These are phyloP conservation scores for Passer domesticus DNA, from an alignment of 2,113 vertebrate genomes.

Conservation along the genomic window DNA sequence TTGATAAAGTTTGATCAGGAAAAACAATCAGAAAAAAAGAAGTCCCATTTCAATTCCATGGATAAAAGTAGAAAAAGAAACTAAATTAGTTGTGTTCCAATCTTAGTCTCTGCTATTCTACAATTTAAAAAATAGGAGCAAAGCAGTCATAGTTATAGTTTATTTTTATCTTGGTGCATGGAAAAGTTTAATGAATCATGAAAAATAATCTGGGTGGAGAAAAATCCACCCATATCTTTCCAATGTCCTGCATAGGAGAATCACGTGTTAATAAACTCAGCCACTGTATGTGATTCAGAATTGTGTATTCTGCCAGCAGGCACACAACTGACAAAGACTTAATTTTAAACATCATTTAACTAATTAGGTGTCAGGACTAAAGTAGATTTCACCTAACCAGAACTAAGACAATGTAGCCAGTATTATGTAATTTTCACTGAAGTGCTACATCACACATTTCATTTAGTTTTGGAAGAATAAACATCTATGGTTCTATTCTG, in stretches of 20 bases:
- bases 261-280: conserved; percentile 14
- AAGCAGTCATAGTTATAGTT: not conserved
- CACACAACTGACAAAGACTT: not conserved
- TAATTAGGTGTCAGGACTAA: not conserved
- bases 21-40: not conserved
- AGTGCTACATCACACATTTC: not conserved
- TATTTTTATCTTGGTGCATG: conserved; percentile 49
- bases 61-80: not conserved
- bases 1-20: not conserved
- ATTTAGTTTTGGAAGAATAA: not conserved
- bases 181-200: conserved; percentile 23
- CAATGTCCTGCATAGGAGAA: not conserved
- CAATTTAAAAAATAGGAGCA: not conserved
- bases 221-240: conserved; percentile 19
- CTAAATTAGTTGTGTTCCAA: not conserved
- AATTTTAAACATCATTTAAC: not conserved
- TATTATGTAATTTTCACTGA: not conserved
- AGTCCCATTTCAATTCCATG: not conserved
- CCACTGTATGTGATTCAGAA: not conserved
- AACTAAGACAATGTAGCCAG: not conserved
- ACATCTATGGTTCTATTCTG: not conserved
- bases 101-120: not conserved
- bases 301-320: not conserved
- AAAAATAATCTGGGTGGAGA: conserved; percentile 18
- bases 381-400: not conserved